Base-by-base conservation (phyloP, 2,888 invertebrate species). In the Tortricodes alternella region DNA sequence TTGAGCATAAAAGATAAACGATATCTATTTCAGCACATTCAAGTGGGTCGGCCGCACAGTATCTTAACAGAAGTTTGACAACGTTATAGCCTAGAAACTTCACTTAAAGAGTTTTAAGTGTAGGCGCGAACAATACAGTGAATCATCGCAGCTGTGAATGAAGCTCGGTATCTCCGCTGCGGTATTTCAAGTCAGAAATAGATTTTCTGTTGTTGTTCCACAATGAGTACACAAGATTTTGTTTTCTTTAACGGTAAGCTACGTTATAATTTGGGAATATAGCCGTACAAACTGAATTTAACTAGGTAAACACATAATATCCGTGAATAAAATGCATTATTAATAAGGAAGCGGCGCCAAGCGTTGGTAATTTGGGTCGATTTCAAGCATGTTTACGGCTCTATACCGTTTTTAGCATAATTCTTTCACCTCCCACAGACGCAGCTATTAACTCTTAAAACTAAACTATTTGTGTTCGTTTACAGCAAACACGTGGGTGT, bases 61-160 rank as follows among this genome's bases (percentile, higher is more conserved):
- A 64, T 66, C 60, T 61, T n/a, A 63, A 67, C 67, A 68, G 63
- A 71, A 68, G 66, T 71, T 67, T 56, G 59, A 62, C 64, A 65
- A 63, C 71, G 73, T 43, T 68, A 73, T 71, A 73, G 71, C 66
- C 61, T 61, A 61, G 63, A 66, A 67, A 68, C 67, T 66, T 29
- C 27, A 43, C 46, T 58, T 58, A 48, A 56, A 58, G 52, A 48
- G 46, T 58, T 46, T 52, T 58, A 71, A 73, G 76, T 71, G 79
- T 79, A 73, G 81, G 83, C 72, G 76, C 67, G 71, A 77, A 85
- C 82, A 85, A 85, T 82, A 68, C 72, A 63, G 70, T 85, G 86
- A 86, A 81, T 85, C 85, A 85, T 78, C 67, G 60, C 72, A 75
- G 72, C 73, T 75, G 77, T 80, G 80, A 82, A 80, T 82, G 76